Evolutionary conservation across 2,797 vertebrate genomes (phyloP), one percentile per base, ranked within the genome.

Genomic region (Myotis findleyi): DNA sequence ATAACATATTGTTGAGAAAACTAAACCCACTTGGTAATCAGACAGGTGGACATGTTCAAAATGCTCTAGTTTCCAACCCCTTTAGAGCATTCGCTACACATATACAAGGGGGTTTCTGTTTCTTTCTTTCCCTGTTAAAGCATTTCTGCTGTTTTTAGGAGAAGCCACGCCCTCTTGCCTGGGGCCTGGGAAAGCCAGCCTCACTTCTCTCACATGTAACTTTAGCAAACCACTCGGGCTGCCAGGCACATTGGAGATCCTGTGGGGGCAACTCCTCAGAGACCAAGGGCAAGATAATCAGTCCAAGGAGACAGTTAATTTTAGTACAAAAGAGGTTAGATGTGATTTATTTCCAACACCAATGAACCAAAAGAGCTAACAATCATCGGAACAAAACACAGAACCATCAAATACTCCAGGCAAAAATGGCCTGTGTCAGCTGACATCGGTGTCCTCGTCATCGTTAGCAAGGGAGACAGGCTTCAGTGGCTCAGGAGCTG

Each of bases 281-380:
- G 96, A 96, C 76, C 89, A 96, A 95, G 71, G 82, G 79, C 93
- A 93, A 93, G 85, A 91, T 91, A 93, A 97, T 96, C 90, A 96
- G 96, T 87, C 96, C 91, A 81, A 96, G 88, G 93, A 96, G 95
- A 95, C 91, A 95, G 95, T 97, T 96, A 95, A 97, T 96, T 97
- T 96, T 97, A 97, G 96, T 96, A 95, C 89, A 95, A 94, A 97
- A 91, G 95, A 97, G 27, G 95, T 95, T 97, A 89, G 89, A 89
- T 96, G 91, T 95, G 92, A 95, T 94, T 97, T 97, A 97, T 97
- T 97, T 96, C 88, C 89, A 97, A 93, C 72, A 75, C 92, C 86
- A 83, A 49, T 85, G 93, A 96, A 85, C 95, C 64, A 75, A 93
- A 96, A 94, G 95, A 84, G 55, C 91, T 95, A 96, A 96, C 86